phyloP scores from a whole-genome alignment of 2,113 vertebrate genomes.

The Mormoops blainvillei region DNA sequence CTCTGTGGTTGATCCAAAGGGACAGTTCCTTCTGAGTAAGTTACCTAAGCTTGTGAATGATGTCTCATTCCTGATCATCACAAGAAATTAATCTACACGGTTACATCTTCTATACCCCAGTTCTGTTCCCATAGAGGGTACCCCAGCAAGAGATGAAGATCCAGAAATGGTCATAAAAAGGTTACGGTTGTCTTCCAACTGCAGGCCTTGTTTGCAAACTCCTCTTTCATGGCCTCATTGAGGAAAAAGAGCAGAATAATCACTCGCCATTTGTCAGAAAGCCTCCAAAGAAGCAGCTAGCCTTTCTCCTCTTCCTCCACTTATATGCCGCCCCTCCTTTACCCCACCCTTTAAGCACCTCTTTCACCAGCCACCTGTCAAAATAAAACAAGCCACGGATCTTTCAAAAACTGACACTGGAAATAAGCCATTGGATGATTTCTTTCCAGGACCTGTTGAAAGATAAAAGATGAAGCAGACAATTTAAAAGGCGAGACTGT shows the following conservation, averaged over 20 bases:
- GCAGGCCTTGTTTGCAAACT: neutral
- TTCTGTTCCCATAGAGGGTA: neutral
- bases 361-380: slow-evolving; percentile 70
- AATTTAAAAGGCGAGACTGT: slow-evolving; percentile 54
- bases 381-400: slow-evolving; percentile 55
- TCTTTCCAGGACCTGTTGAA: slow-evolving; percentile 63
- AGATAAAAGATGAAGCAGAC: slow-evolving; percentile 67
- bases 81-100: neutral
- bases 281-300: neutral
- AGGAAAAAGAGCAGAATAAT: neutral
- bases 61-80: neutral
- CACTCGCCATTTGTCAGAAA: neutral
- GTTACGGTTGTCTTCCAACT: neutral
- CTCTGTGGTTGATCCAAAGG: neutral
- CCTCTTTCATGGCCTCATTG: neutral
- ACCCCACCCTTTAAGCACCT: slow-evolving; percentile 19
- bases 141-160: neutral
- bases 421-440: slow-evolving; percentile 48
- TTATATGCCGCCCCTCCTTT: neutral
- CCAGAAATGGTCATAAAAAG: neutral
- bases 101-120: neutral
- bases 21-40: neutral
- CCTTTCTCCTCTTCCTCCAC: neutral
- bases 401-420: slow-evolving; percentile 60
- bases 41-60: neutral